Evolutionary conservation across 2,888 invertebrate genomes (phyloP).

Genomic region (Diarsia dahlii): DNA sequence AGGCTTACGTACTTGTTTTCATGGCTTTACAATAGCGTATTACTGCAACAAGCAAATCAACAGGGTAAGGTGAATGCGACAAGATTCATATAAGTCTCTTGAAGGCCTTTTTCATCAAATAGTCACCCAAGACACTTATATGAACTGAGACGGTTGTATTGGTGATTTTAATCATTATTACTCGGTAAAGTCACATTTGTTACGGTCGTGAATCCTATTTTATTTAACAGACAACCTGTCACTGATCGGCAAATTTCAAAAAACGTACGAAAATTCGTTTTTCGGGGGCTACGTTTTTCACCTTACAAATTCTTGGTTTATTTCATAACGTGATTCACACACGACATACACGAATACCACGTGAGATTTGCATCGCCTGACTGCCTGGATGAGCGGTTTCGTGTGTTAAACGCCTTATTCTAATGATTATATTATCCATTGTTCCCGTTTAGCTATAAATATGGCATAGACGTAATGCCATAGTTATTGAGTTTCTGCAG

Average conservation of each 20-base stretch:
- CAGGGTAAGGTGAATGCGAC: neutral
- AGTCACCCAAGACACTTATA: too few relatives aligned
- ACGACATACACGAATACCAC: neutral
- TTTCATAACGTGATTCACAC: neutral
- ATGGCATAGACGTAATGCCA: neutral
- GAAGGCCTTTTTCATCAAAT: too few relatives aligned
- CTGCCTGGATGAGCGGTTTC: neutral
- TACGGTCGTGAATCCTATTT: too few relatives aligned
- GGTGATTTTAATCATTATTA: too few relatives aligned
- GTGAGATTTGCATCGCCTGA: neutral
- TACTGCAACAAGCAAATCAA: neutral
- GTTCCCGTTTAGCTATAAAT: slow-evolving; percentile 29
- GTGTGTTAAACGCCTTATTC: neutral
- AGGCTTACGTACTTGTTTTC: neutral
- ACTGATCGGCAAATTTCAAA: too few relatives aligned
- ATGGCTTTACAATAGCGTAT: neutral
- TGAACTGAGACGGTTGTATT: too few relatives aligned
- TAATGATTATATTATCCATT: slow-evolving; percentile 28
- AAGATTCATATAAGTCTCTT: too few relatives aligned
- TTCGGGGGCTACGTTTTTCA: too few relatives aligned
- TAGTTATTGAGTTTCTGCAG: neutral
- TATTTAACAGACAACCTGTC: too few relatives aligned
- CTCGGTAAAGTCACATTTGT: too few relatives aligned
- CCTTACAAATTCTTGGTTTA: slow-evolving; percentile 1
- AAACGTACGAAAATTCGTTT: too few relatives aligned